Base-by-base conservation (phyloP, 2,888 invertebrate species). In the Chrysopilus asiliformis region DNA sequence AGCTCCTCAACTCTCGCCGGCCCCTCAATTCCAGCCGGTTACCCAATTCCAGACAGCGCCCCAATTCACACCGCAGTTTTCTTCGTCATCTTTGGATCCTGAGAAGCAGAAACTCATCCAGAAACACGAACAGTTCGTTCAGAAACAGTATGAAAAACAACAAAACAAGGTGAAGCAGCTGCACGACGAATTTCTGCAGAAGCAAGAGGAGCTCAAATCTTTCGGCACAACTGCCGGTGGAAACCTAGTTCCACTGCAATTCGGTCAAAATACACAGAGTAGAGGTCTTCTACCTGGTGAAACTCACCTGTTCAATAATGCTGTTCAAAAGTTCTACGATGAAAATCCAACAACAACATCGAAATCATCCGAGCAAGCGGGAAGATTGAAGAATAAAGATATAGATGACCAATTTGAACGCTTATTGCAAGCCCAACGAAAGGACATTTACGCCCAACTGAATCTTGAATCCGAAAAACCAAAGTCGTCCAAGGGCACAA, bases 91-190 rank as follows among this genome's bases (percentile, higher is more conserved):
- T 4, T 4, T 40, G 7, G 17, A 33, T 8, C 29, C 34, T 46
- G 79, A 81, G 46, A 72, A 79, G 46, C 77, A 79, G 48, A 70
- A 76, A 43, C 69, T 79, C 4, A 79, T 79, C 41, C 77, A 79
- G 47, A 79, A 79, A 50, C 79, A 79, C 45, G 81, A 82, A 48
- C 73, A 82, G 45, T 76, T 82, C 47, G 72, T 80, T 4, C 81
- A 83, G 49, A 81, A 79, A 50, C 82, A 82, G 49, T 82, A 83
- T 47, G 73, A 83, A 46, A 80, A 80, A 47, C 77, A 80, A 28
- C 75, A 82, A 50, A 77, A 79, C 49, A 83, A 83, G 52, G 74
- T 80, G 1, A 71, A 80, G 44, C 72, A 74, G 47, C 66, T 80
- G 18, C 82, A 84, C 45, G 72, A 76, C 45, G 76, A 78, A 39